Conservation (phyloP, 2,797 vertebrate species). For the Holocentrus rufus region DNA sequence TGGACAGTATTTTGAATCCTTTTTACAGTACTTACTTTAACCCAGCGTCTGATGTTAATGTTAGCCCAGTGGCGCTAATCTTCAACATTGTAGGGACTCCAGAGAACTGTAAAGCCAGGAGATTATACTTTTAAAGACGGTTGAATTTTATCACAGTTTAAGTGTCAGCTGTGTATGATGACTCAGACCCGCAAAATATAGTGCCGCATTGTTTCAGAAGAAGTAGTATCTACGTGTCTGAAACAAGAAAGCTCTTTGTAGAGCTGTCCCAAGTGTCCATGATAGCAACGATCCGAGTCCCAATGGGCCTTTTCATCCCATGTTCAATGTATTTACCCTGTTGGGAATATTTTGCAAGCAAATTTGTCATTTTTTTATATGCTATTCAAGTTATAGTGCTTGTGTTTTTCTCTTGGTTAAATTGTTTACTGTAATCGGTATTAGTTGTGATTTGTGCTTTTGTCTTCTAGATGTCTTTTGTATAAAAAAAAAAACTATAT, state of each 20-base stretch:
- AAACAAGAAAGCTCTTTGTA: constrained; percentile 57
- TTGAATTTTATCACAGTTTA: constrained; percentile 35
- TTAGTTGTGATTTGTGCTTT: constrained; percentile 64
- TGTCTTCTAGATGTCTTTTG: constrained; percentile 64
- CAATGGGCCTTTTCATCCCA: constrained; percentile 49
- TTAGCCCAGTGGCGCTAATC: constrained; percentile 70
- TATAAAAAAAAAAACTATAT: constrained; percentile 69
- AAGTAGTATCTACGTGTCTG: constrained; percentile 80
- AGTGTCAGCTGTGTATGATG: neutral
- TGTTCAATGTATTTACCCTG: constrained; percentile 54
- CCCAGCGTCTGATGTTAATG: constrained; percentile 52
- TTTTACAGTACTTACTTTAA: constrained; percentile 52
- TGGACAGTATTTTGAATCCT: constrained; percentile 36
- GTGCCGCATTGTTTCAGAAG: constrained; percentile 66
- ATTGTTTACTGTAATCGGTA: constrained; percentile 48
- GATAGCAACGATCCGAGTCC: constrained; percentile 48
- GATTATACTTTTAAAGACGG: constrained; percentile 20
- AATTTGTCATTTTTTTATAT: constrained; percentile 73
- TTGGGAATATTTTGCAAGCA: constrained; percentile 68
- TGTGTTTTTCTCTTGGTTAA: constrained; percentile 54
- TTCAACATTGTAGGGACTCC: constrained; percentile 58
- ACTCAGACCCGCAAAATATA: constrained; percentile 26
- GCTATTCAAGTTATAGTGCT: constrained; percentile 66
- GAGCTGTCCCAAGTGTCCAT: constrained; percentile 60
- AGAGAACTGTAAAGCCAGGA: constrained; percentile 37